Base-by-base conservation (phyloP, 2,888 invertebrate genomes). In the Phymatocera aterrima region DNA sequence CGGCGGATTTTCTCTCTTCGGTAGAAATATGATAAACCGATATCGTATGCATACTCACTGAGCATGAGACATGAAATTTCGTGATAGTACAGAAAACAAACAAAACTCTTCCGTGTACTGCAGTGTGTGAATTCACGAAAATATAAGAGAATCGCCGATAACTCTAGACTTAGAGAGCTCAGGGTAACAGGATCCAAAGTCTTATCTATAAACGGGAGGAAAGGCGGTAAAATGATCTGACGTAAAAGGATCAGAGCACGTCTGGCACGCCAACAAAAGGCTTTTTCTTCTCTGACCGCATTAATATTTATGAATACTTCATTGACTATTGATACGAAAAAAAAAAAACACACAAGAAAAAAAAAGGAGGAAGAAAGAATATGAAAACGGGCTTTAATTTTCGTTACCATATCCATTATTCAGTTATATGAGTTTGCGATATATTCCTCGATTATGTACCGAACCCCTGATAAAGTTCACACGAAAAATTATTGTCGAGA, bases 241-340 rank as follows among this genome's bases (percentile, higher is more conserved):
- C 31, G 34, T 18, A 72, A 72, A 31, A 51, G 48, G 72, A 72
- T 72, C 51, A 24, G 21, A 5, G 51, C 68, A 72, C 70, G 70
- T 72, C 70, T 72, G 28, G 18, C 48, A 51, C 34, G 48, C 51
- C 51, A 48, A 48, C 72, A 51, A 72, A 72, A 51, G 28, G 68
- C 68, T 68, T 68, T 43, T 10, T 68, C 46, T 43, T 10, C 21
- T n/a, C 68, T 28, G 12, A 51, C 31, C 18, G n/a, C n/a, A 72
- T 72, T 72, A 48, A 72, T 72, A 72, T 72, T 72, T 72, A 72
- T 72, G 72, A 72, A 72, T 15, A 34, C 51, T 72, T 72, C 72
- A 51, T 72, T 51, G 72, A 72, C 51, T 72, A 72, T 72, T 51
- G 21, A 72, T 72, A 51, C n/a, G n/a, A 51, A n/a, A 46, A 37